Conservation (phyloP, 2,113 vertebrate species). For the Ahaetulla prasina region DNA sequence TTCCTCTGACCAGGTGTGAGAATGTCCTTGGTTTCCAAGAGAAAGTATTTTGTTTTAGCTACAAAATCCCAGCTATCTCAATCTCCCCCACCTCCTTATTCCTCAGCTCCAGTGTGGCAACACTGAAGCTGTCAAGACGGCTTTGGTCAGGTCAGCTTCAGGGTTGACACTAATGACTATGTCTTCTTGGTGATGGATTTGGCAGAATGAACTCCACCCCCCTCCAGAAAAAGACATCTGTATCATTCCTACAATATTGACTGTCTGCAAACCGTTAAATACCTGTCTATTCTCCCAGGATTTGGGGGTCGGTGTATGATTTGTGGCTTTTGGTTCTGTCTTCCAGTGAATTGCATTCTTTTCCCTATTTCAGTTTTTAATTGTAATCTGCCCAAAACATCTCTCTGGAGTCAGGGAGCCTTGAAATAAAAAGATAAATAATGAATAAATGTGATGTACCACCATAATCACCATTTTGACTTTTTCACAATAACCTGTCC, state of each 20-base stretch:
- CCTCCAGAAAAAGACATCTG: neutral
- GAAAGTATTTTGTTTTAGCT: no score
- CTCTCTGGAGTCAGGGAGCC: neutral
- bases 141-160: no score
- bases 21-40: no score
- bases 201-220: neutral
- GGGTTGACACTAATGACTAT: neutral
- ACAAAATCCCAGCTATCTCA: no score
- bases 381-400: neutral
- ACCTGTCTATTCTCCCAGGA: neutral
- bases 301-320: neutral
- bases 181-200: neutral
- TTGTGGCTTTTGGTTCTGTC: neutral
- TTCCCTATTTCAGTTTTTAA: neutral
- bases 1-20: no score
- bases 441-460: neutral
- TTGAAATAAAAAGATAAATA: neutral
- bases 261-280: neutral
- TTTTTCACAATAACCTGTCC: neutral
- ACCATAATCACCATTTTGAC: neutral
- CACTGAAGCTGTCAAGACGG: no score
- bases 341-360: neutral
- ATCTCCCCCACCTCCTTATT: no score
- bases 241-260: neutral
- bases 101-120: no score